Evolutionary conservation across 2,113 vertebrate species (phyloP).

Genomic region (Thryonomys swinderianus): DNA sequence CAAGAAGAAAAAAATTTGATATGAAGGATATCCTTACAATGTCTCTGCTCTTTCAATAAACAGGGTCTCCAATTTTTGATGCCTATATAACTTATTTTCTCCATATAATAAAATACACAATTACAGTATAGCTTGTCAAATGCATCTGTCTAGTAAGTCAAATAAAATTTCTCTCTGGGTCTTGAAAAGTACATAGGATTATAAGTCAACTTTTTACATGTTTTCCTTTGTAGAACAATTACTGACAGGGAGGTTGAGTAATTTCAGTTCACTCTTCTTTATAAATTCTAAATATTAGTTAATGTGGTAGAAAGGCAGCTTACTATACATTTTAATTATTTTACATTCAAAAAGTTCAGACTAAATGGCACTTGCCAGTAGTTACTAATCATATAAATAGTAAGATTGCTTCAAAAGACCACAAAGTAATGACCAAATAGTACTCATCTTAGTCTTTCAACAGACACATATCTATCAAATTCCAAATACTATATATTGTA

Average conservation of each 20-base stretch:
- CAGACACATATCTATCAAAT: not conserved
- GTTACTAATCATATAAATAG: not conserved
- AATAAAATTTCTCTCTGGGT: not conserved
- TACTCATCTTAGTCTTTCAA: not conserved
- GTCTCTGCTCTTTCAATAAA: not conserved
- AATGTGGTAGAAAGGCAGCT: not conserved
- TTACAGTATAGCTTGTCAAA: not conserved
- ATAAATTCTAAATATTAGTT: not conserved
- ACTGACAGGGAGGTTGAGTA: not conserved
- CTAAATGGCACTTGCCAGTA: not conserved
- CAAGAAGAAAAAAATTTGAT: not conserved
- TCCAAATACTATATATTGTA: not conserved
- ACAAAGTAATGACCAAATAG: slow-evolving; percentile 33
- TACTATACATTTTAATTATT: not conserved
- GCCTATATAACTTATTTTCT: not conserved
- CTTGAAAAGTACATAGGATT: not conserved
- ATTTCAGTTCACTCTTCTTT: not conserved
- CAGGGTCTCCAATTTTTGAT: not conserved
- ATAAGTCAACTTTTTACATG: not conserved
- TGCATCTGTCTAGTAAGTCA: not conserved
- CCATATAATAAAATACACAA: not conserved
- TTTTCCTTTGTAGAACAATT: slow-evolving; percentile 3
- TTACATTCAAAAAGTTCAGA: not conserved
- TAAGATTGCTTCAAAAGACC: not conserved
- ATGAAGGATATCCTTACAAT: not conserved